Evolutionary conservation across 2,888 invertebrate genomes (phyloP).

Genomic region (Anorthoa munda): DNA sequence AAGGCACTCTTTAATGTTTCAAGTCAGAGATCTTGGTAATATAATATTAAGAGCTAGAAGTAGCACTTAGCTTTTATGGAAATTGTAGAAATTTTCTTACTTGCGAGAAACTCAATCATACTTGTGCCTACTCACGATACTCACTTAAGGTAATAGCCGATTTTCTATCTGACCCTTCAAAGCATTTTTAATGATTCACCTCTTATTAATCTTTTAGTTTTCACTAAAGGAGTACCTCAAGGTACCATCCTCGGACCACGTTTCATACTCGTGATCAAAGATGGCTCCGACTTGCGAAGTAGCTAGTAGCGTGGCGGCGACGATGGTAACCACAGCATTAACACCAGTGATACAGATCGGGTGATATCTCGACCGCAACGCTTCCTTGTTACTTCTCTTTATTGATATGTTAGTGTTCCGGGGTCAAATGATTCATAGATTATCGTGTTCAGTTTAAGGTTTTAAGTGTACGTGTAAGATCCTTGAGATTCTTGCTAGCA

Average conservation of each 20-base stretch:
- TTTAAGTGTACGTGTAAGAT: not conserved
- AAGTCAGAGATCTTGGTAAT: not conserved
- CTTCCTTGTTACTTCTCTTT: conserved; percentile 63
- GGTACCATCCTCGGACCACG: conserved; percentile 42
- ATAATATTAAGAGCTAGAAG: not conserved
- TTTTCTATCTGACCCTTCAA: conserved; percentile 1
- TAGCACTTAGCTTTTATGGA: conserved; percentile 1
- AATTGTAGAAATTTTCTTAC: conserved; percentile 27
- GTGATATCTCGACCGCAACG: conserved; percentile 66
- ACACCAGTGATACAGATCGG: conserved; percentile 64
- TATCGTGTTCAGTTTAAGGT: not conserved
- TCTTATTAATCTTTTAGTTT: not conserved
- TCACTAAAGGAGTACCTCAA: conserved; percentile 18
- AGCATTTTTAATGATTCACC: conserved; percentile 9
- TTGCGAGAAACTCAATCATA: conserved; percentile 1
- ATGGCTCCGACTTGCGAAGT: conserved; percentile 32
- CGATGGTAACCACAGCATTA: conserved; percentile 60
- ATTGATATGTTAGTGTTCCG: conserved; percentile 59
- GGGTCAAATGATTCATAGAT: conserved; percentile 43
- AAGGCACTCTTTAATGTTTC: not conserved
- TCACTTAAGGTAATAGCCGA: conserved; percentile 5
- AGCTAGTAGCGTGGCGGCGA: conserved; percentile 49
- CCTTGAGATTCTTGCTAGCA: not conserved
- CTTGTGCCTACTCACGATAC: conserved; percentile 6
- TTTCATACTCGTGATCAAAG: conserved; percentile 45